Evolutionary conservation across 2,113 vertebrate species (phyloP), one percentile per base, ranked within the genome.

Genomic region (Tichodroma muraria): DNA sequence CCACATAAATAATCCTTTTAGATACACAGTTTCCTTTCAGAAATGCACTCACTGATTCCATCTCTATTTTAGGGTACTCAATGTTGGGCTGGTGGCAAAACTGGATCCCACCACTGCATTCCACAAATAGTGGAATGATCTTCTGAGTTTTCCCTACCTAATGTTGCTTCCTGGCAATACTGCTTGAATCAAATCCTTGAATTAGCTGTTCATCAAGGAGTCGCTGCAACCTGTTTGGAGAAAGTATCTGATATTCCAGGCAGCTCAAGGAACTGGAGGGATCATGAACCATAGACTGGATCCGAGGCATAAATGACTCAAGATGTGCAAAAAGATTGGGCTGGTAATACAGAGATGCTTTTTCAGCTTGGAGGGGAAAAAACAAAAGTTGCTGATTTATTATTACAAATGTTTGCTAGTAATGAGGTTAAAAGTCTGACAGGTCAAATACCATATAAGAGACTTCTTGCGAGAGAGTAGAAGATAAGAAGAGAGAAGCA

Each of bases 41-140:
- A 78, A 69, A 42, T 6, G 4, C 24, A 23, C 28, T 64, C 10
- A 37, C 14, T 2, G 65, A 85, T 76, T 64, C 59, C 38, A 17
- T 78, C 31, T 71, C 13, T 75, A 11, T 59, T 9, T 66, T 70
- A 40, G 0, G 1, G 50, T 37, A 25, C 20, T 59, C 2, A 0
- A 3, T 45, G 15, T 7, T 52, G 35, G 44, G 24, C 59, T 77
- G 31, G 24, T 86, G 52, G 22, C 35, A 91, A 54, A 81, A 68
- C 30, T 3, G 3, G 20, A 33, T 38, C 25, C n/a, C 42, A 42
- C 22, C 15, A 18, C 22, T 63, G 65, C 75, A 53, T 59, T 86
- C 25, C 70, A 79, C 33, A 68, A 44, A n/a, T 5, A 33, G 10
- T 21, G 35, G 35, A 78, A 38, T 79, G 25, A 27, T 59, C 44